A percentile compares a stretch with the other conserved stretches of the same genome.
These are phyloP conservation scores for Arrhamphus sclerolepis DNA, from an alignment of 2,797 vertebrate genomes.

Conservation along the genomic window DNA sequence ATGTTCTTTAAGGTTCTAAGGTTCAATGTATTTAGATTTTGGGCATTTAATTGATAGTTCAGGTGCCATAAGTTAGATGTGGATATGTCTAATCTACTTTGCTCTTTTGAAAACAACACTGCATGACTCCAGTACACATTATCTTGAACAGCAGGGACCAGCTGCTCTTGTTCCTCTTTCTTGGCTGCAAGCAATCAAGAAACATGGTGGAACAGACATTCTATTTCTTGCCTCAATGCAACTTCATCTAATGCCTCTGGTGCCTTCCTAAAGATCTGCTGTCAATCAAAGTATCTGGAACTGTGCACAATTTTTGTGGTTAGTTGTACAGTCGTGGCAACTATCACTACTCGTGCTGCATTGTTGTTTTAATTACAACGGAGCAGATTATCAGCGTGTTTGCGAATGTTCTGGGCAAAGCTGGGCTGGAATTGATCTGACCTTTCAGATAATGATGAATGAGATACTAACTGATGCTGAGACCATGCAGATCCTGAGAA, in stretches of 20 bases:
- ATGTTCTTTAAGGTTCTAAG: no score
- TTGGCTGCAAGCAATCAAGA: no score
- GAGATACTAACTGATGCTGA: slow-evolving; percentile 11
- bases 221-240: slow-evolving; percentile 11
- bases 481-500: neutral
- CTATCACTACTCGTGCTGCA: no score
- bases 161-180: no score
- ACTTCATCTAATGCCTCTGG: neutral
- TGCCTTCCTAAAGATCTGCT: neutral
- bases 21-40: no score
- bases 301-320: neutral
- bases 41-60: no score
- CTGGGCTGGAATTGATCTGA: slow-evolving; percentile 28
- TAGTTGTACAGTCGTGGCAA: no score
- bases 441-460: slow-evolving; percentile 29
- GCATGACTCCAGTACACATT: no score
- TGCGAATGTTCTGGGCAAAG: neutral
- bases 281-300: slow-evolving; percentile 1
- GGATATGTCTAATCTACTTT: no score
- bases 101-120: no score
- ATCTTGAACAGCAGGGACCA: no score
- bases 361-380: slow-evolving; percentile 37
- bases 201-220: neutral
- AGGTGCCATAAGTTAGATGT: no score
- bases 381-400: slow-evolving; percentile 30